These are phyloP conservation scores for Chalcis sispes DNA, from an alignment of 2,888 invertebrate species.

Conservation along the genomic window DNA sequence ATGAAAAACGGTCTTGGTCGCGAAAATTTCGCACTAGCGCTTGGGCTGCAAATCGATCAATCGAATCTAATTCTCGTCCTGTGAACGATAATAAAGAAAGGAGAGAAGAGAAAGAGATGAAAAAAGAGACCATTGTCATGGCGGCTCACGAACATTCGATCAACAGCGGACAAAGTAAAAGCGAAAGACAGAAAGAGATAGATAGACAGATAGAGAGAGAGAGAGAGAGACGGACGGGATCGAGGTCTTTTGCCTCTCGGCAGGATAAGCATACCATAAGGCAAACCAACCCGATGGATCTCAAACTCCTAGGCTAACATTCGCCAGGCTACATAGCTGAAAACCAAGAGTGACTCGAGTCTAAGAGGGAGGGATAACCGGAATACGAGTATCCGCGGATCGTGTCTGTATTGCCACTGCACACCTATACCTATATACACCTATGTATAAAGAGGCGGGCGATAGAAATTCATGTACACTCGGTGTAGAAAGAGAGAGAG, in stretches of 20 bases:
- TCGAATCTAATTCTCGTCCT: constrained; percentile 6
- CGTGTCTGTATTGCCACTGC: constrained; percentile 65
- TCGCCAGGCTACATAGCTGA: constrained; percentile 9
- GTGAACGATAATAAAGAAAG: constrained; percentile 31
- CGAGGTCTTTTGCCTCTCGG: constrained; percentile 61
- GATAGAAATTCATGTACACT: too few relatives aligned
- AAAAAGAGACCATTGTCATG: constrained; percentile 31
- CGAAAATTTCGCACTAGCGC: too few relatives aligned
- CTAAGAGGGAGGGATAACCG: constrained; percentile 69
- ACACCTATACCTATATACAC: too few relatives aligned
- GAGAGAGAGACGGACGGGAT: too few relatives aligned
- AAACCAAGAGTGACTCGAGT: constrained; percentile 1
- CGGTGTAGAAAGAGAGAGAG: too few relatives aligned
- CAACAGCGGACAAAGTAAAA: constrained; percentile 41
- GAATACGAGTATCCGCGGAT: constrained; percentile 73
- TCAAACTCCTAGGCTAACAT: constrained; percentile 3
- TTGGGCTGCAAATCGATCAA: neutral
- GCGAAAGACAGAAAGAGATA: too few relatives aligned
- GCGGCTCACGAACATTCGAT: constrained; percentile 35
- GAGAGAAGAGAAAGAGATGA: constrained; percentile 16
- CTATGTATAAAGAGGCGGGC: too few relatives aligned
- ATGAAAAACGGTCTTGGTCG: too few relatives aligned
- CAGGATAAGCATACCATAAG: too few relatives aligned
- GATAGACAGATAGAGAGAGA: too few relatives aligned
- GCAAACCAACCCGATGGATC: constrained; percentile 50